phyloP scores from a whole-genome alignment of 2,113 vertebrate genomes.

The Leptobrachium ailaonicum region DNA sequence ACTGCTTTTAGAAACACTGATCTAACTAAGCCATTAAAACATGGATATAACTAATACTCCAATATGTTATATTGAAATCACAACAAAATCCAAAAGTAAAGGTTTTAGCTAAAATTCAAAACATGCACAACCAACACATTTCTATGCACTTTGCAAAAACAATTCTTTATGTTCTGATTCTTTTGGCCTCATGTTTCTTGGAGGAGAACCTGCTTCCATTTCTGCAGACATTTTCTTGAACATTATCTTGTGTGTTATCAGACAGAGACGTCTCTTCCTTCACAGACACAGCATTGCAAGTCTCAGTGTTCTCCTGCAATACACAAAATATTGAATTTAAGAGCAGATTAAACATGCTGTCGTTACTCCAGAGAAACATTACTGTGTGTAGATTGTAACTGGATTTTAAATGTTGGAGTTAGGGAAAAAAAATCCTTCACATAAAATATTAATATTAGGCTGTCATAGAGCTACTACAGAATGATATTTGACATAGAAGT shows the following conservation, averaged over 20 bases:
- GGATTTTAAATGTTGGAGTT: too few relatives aligned
- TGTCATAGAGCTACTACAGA: too few relatives aligned
- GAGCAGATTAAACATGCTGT: not conserved
- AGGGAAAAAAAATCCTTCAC: not conserved
- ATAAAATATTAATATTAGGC: not conserved
- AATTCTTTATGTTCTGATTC: constrained; percentile 69
- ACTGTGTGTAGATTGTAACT: too few relatives aligned
- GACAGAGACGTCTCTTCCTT: constrained; percentile 16
- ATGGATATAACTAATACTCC: constrained; percentile 63
- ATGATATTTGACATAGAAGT: too few relatives aligned
- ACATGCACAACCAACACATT: constrained; percentile 8
- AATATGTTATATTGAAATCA: constrained; percentile 64
- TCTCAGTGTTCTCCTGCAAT: constrained; percentile 57
- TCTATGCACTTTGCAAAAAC: not conserved
- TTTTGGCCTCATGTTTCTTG: constrained; percentile 62
- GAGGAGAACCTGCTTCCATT: constrained; percentile 58
- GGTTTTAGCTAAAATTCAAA: constrained; percentile 20
- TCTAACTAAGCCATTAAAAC: constrained; percentile 67
- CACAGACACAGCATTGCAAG: not conserved
- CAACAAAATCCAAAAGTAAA: constrained; percentile 52
- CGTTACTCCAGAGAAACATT: not conserved
- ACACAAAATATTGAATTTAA: not conserved
- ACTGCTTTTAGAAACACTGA: too few relatives aligned
- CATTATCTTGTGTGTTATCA: constrained; percentile 47
- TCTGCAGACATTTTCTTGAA: constrained; percentile 57